Evolutionary conservation across 2,888 invertebrate genomes (phyloP), one percentile per base, ranked within the genome.

Genomic region (Agrotis exclamationis): DNA sequence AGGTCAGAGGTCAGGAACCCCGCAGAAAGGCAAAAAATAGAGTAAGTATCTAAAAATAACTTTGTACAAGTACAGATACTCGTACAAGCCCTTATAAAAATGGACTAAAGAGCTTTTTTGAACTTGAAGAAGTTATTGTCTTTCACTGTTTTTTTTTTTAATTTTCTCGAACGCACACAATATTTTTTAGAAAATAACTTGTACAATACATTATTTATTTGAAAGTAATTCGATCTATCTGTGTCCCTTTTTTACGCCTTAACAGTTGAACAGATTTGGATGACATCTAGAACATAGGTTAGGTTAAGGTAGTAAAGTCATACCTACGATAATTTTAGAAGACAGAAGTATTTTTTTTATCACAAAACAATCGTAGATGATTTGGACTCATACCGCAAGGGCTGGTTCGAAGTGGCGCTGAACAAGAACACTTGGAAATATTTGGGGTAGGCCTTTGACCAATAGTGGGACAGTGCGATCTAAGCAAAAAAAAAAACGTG

Each of bases 11-110:
- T 74, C 24, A 20, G 14, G 72, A 22, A 50, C 7, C 50, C 13
- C 18, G 4, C 14, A 20, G 20, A 58, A 16, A 18, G 28, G 51
- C 5, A 33, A 48, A n/a, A 39, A 71, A 45, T 14, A 33, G 22
- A 20, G n/a, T 24, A 7, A 20, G n/a, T 24, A 7, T 44, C 47
- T 48, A 44, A 39, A 73, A 60, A 73, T 45, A 59, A 16, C 58
- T 50, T 44, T 16, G 2, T 13, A 20, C 18, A n/a, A 11, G 18
- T 50, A n/a, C 6, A 9, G 18, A 0, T 3, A n/a, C n/a, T n/a
- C n/a, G n/a, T n/a, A 53, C 16, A 18, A 9, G 18, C 24, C 16
- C 3, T 24, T 7, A 16, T 1, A 3, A 4, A 16, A 53, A 16
- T 9, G 24, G 16, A 51, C 14, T 22, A 22, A 51, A 22, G 51